A percentile compares a stretch with the other conserved stretches of the same genome.
Evolutionary conservation across 2,888 invertebrate genomes (phyloP).

Genomic region (Diplazon laetatorius): DNA sequence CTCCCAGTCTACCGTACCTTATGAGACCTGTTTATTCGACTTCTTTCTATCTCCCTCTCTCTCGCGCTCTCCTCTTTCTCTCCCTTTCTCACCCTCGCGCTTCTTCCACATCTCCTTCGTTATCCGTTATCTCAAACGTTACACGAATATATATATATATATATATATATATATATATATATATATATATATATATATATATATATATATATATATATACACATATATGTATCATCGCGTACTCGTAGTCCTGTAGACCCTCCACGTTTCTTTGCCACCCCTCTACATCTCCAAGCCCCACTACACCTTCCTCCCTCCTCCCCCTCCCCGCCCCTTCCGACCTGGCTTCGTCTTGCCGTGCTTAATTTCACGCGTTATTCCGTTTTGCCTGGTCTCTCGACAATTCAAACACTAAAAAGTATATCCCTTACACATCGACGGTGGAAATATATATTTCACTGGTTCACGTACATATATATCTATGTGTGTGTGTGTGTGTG

Average conservation of each 20-base stretch:
- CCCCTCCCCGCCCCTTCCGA: not conserved
- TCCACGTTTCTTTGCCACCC: not conserved
- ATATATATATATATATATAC: slow-evolving; percentile 4
- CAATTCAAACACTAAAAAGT: slow-evolving; percentile 23
- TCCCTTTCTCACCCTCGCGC: slow-evolving; percentile 18
- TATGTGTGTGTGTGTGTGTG: too few species aligned
- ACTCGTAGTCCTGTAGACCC: not conserved
- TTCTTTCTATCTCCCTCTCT: slow-evolving; percentile 63
- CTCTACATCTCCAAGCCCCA: not conserved
- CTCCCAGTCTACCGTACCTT: slow-evolving; percentile 64
- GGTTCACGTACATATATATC: slow-evolving; percentile 2
- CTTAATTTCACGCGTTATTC: slow-evolving; percentile 20
- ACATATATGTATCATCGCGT: not conserved
- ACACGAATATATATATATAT: slow-evolving; percentile 20
- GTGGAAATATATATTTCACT: slow-evolving; percentile 25
- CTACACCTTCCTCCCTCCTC: not conserved
- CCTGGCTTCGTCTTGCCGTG: not conserved
- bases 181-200: slow-evolving; percentile 17
- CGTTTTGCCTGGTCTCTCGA: slow-evolving; percentile 13
- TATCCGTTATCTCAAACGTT: slow-evolving; percentile 39
- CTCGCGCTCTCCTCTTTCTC: slow-evolving; percentile 55
- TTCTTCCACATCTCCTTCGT: slow-evolving; percentile 26
- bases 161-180: slow-evolving; percentile 9
- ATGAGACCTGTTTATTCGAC: slow-evolving; percentile 72
- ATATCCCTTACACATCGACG: slow-evolving; percentile 32